Evolutionary conservation across 2,113 vertebrate species (phyloP).

Genomic region (Empidonax traillii): DNA sequence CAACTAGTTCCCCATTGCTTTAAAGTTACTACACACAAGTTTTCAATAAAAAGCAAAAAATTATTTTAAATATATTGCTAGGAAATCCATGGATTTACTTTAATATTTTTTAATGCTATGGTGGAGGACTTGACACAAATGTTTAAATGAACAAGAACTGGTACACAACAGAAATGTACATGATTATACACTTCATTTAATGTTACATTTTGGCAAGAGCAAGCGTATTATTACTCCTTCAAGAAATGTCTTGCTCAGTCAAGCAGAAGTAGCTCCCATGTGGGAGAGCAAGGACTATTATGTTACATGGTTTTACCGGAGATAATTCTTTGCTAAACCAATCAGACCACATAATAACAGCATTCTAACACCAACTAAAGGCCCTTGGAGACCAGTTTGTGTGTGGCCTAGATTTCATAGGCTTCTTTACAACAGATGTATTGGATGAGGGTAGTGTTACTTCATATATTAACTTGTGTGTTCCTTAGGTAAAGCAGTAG

Average conservation of each 20-base stretch:
- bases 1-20: not conserved
- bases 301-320: slow-evolving; percentile 62
- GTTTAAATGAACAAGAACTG: slow-evolving; percentile 1
- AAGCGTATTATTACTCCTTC: not conserved
- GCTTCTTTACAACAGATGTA: slow-evolving; percentile 73
- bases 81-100: not conserved
- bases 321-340: slow-evolving; percentile 71
- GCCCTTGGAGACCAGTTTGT: slow-evolving; percentile 66
- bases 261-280: slow-evolving; percentile 26
- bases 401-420: slow-evolving; percentile 76
- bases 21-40: not conserved
- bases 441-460: slow-evolving; percentile 72
- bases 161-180: not conserved
- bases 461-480: slow-evolving; percentile 56
- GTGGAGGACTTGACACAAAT: not conserved
- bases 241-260: slow-evolving; percentile 17
- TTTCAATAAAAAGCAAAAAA: not conserved
- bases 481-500: slow-evolving; percentile 46
- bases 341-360: slow-evolving; percentile 74
- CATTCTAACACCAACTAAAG: slow-evolving; percentile 68
- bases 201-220: not conserved
- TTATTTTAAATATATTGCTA: not conserved
- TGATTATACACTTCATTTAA: not conserved
- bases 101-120: not conserved
- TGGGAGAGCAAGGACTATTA: slow-evolving; percentile 47